A percentile compares a stretch with the other conserved stretches of the same genome.
These are phyloP conservation scores for Hofmannophila pseudospretella DNA, from an alignment of 2,888 invertebrate species.

Conservation along the genomic window DNA sequence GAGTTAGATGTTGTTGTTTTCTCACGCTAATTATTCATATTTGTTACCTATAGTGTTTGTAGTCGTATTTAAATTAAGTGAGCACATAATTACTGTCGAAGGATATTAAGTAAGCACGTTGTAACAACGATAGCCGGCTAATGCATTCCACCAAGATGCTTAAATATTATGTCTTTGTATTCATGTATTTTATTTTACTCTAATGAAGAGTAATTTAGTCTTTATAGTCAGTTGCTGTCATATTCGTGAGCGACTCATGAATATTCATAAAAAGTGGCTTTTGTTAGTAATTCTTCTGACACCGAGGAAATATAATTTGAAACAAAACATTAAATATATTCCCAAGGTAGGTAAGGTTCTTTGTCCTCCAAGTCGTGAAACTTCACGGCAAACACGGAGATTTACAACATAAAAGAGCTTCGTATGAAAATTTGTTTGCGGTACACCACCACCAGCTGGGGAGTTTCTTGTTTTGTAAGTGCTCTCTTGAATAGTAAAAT, in stretches of 20 bases:
- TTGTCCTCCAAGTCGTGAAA: conserved; percentile 58
- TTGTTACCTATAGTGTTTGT: too few species aligned
- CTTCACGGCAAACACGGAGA: conserved; percentile 49
- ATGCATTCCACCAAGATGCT: too few species aligned
- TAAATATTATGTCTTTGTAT: too few species aligned
- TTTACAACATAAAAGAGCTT: conserved; percentile 59
- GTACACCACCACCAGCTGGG: conserved; percentile 9
- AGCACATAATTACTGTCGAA: too few species aligned
- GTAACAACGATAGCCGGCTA: too few species aligned
- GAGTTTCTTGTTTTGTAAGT: conserved; percentile 1
- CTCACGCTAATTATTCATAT: too few species aligned
- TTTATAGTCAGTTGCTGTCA: conserved; percentile 20
- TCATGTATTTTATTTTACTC: too few species aligned
- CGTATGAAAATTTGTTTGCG: conserved; percentile 33
- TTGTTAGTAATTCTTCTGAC: conserved; percentile 47
- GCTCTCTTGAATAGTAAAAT: conserved; percentile 11
- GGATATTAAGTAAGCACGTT: too few species aligned
- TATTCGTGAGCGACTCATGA: conserved; percentile 33
- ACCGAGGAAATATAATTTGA: conserved; percentile 41
- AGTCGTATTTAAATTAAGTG: too few species aligned
- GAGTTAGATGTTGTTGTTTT: too few species aligned
- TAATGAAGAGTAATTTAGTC: conserved; percentile 1
- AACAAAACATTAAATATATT: conserved; percentile 65
- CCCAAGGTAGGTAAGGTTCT: conserved; percentile 50
- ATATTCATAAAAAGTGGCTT: conserved; percentile 49